Evolutionary conservation across 2,888 invertebrate genomes (phyloP), one percentile per base, ranked within the genome.

Genomic region (Phlogophora meticulosa): DNA sequence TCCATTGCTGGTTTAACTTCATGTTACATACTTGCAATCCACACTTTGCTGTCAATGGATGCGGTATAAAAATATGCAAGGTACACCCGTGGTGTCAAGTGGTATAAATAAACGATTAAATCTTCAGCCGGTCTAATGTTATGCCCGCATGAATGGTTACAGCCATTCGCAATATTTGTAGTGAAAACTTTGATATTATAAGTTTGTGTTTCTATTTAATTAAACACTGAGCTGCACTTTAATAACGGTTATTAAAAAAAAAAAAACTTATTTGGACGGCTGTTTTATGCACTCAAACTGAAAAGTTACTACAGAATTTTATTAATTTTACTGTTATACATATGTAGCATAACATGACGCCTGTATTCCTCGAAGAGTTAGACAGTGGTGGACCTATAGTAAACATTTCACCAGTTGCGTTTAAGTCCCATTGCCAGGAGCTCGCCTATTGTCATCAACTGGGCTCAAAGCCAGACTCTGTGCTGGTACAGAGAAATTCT

Each of bases 91-190:
- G 24, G 32, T 58, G 15, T 45, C 15, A 61, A 60, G 43, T 76
- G 49, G 76, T 78, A 72, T 61, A 77, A 64, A 78, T 82, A 81
- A 85, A 78, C 80, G 85, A 86, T 87, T 85, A 83, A 83, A 83
- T 81, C 78, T 80, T 82, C 78, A 74, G 70, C 52, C 66, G 74
- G 80, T 82, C 78, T 83, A 82, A 86, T 83, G 81, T 76, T 70
- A 81, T 78, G 71, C 72, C 80, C 78, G 82, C 80, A 76, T 83
- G 79, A 86, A 82, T 85, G 65, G 82, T 80, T 83, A 79, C 66
- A 79, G 72, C 67, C 72, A 83, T 85, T 79, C 67, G 79, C 72
- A 80, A 82, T 85, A 84, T 84, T 84, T 84, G 83, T 77, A 69
- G 82, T 81, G 65, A 67, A 76, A 83, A 84, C 76, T 85, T 84